Conservation (phyloP, 1,140 invertebrate species). For the Fopius arisanus region DNA sequence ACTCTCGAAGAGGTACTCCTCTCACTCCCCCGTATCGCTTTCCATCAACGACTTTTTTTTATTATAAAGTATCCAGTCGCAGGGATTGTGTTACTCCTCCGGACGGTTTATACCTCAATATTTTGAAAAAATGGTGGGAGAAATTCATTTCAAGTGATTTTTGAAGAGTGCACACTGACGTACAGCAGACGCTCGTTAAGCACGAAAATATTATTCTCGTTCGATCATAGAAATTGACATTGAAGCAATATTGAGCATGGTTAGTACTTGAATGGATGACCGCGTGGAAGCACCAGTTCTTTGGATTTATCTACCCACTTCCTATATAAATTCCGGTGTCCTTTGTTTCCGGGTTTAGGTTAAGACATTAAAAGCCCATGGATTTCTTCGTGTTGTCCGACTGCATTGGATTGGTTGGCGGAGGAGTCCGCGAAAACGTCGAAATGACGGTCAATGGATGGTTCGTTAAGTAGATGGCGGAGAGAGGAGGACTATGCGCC, state of each 20-base stretch:
- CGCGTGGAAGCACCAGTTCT: no score
- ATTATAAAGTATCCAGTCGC: constrained; percentile 51
- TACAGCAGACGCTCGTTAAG: no score
- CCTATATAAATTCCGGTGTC: no score
- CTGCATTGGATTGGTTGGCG: background rate
- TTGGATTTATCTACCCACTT: no score
- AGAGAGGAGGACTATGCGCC: constrained; percentile 57
- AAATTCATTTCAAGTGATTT: background rate
- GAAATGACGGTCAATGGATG: constrained; percentile 61
- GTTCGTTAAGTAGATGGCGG: constrained; percentile 62
- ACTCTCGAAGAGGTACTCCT: constrained; percentile 36
- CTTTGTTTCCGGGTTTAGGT: no score
- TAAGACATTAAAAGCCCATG: no score
- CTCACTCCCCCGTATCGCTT: constrained; percentile 47
- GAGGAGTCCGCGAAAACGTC: constrained; percentile 43
- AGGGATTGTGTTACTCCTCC: constrained; percentile 49
- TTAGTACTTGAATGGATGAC: no score
- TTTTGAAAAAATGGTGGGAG: background rate
- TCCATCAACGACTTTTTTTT: constrained; percentile 54
- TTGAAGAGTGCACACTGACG: no score
- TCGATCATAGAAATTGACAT: no score
- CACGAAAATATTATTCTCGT: no score
- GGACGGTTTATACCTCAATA: constrained; percentile 19
- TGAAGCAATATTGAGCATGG: no score
- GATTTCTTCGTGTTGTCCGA: background rate